A percentile compares a stretch with the other conserved stretches of the same genome.
phyloP scores from a whole-genome alignment of 92 coral and sea anemone genomes.

The Chrysogorgia sp. region DNA sequence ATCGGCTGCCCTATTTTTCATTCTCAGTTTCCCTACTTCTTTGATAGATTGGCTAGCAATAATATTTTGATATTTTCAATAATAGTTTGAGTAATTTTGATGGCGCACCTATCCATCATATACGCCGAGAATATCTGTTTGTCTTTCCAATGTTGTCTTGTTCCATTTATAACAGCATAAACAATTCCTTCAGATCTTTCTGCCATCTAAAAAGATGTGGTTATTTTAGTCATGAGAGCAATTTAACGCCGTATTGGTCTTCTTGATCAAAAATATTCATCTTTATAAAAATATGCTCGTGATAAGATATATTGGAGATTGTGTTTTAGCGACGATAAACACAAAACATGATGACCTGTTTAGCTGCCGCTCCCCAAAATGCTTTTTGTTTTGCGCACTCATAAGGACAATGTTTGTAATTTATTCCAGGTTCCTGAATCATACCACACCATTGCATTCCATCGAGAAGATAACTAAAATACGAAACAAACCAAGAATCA shows the following conservation, averaged over 20 bases:
- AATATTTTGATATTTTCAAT: too few species aligned
- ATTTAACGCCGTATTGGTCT: too few species aligned
- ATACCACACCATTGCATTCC: slow-evolving; percentile 95
- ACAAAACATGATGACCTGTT: slow-evolving; percentile 59
- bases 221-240: too few species aligned
- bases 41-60: too few species aligned
- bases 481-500: too few species aligned
- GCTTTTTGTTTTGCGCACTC: slow-evolving; percentile 88
- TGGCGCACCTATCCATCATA: slow-evolving; percentile 87
- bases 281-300: too few species aligned
- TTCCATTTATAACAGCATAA: slow-evolving; percentile 87
- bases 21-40: too few species aligned
- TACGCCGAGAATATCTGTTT: slow-evolving; percentile 92
- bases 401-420: slow-evolving; percentile 85
- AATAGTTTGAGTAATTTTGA: too few species aligned
- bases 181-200: slow-evolving; percentile 83
- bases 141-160: slow-evolving; percentile 90
- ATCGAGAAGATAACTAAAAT: slow-evolving; percentile 67
- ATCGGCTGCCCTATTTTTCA: too few species aligned
- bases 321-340: too few species aligned
- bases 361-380: slow-evolving; percentile 96
- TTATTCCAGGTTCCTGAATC: slow-evolving; percentile 71
- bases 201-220: slow-evolving; percentile 67
- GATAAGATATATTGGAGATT: too few species aligned
- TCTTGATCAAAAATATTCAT: too few species aligned